Conservation (phyloP, 2,888 invertebrate species). For the Hartigia nigra region DNA sequence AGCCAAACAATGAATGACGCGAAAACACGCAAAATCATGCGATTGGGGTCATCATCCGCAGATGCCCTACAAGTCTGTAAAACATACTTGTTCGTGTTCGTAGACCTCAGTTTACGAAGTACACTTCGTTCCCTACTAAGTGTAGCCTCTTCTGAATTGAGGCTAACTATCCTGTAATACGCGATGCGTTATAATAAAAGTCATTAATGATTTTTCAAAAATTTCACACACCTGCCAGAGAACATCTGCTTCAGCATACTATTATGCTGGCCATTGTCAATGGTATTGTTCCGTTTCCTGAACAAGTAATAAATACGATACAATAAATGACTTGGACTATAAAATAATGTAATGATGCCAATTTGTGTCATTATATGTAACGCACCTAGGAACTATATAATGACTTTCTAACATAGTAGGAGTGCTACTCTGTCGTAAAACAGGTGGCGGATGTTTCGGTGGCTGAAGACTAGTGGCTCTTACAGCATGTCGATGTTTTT, state of each 20-base stretch:
- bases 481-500: slow-evolving; percentile 46
- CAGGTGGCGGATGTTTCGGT: slow-evolving; percentile 59
- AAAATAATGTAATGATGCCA: not conserved
- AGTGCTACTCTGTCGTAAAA: slow-evolving; percentile 68
- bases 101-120: slow-evolving; percentile 51
- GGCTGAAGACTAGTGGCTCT: slow-evolving; percentile 62
- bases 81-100: slow-evolving; percentile 30
- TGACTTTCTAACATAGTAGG: slow-evolving; percentile 61
- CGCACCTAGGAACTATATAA: slow-evolving; percentile 35
- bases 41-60: not conserved
- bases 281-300: slow-evolving; percentile 52
- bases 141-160: slow-evolving; percentile 35
- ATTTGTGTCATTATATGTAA: not conserved
- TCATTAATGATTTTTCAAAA: slow-evolving; percentile 3
- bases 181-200: not conserved
- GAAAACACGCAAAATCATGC: not conserved
- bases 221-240: slow-evolving; percentile 42
- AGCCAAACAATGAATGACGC: not conserved
- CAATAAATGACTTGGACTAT: slow-evolving; percentile 4
- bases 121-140: slow-evolving; percentile 48
- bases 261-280: slow-evolving; percentile 47
- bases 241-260: slow-evolving; percentile 55
- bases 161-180: slow-evolving; percentile 28
- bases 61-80: not conserved
- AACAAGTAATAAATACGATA: slow-evolving; percentile 21